phyloP scores from a whole-genome alignment of 2,888 invertebrate species.

The Andrena bucephala region DNA sequence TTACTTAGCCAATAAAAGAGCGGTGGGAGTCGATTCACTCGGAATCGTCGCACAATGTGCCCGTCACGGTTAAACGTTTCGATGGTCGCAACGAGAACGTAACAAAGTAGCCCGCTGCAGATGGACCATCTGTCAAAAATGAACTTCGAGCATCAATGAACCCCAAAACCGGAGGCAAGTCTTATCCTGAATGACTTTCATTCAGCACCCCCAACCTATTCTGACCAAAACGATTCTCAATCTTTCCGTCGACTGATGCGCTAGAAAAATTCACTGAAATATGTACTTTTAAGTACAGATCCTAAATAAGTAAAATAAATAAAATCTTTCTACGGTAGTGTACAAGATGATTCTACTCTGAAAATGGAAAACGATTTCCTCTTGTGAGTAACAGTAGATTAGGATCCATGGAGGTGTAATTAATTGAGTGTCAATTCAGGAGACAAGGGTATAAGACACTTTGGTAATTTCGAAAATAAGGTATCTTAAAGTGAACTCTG shows the following conservation, averaged over 20 bases:
- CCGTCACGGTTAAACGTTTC: slow-evolving; percentile 67
- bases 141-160: slow-evolving; percentile 82
- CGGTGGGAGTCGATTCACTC: slow-evolving; percentile 76
- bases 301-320: neutral
- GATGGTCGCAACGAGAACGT: slow-evolving; percentile 48
- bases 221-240: slow-evolving; percentile 60
- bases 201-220: slow-evolving; percentile 66
- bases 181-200: slow-evolving; percentile 77
- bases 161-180: slow-evolving; percentile 79
- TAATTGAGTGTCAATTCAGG: too few relatives aligned
- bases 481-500: neutral
- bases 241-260: neutral
- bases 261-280: neutral
- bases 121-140: slow-evolving; percentile 82
- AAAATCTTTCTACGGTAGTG: neutral
- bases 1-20: slow-evolving; percentile 83
- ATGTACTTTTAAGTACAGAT: neutral
- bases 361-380: too few relatives aligned
- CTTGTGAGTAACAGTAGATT: too few relatives aligned
- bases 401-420: too few relatives aligned
- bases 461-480: too few relatives aligned
- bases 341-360: too few relatives aligned
- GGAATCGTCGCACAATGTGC: slow-evolving; percentile 52
- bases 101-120: slow-evolving; percentile 75
- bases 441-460: too few relatives aligned